Evolutionary conservation across 2,797 vertebrate genomes (phyloP).

Genomic region (Huso huso): DNA sequence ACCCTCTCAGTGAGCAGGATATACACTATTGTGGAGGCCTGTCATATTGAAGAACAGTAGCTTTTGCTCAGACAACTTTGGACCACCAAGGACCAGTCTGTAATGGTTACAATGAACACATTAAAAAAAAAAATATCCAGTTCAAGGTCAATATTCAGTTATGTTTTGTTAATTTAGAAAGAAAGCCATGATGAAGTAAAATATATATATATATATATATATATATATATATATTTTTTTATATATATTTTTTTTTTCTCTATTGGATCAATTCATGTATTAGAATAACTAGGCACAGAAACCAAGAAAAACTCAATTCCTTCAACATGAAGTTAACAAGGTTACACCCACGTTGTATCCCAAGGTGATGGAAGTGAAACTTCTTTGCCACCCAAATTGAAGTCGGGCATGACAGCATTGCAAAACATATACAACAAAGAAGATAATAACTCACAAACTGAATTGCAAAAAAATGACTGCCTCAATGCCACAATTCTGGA

Average conservation of each 20-base stretch:
- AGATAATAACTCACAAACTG: no score
- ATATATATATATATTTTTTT: not conserved
- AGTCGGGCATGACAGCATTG: no score
- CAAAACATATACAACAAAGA: no score
- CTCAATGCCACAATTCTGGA: not conserved
- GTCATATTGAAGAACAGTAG: no score
- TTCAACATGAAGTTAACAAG: slow-evolving; percentile 13
- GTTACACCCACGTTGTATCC: slow-evolving; percentile 7
- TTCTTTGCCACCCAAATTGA: no score
- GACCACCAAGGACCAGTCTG: no score
- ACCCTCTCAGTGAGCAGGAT: no score
- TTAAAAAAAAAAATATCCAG: no score
- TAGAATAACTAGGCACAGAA: not conserved
- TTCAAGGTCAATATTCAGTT: slow-evolving; percentile 13
- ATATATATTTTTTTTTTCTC: not conserved
- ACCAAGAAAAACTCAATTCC: slow-evolving; percentile 9
- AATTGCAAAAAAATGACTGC: not conserved
- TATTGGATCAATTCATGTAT: slow-evolving; percentile 9
- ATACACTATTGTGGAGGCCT: no score
- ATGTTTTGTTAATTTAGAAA: slow-evolving; percentile 4
- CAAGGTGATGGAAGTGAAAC: not conserved
- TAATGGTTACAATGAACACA: no score
- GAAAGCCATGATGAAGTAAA: slow-evolving; percentile 16
- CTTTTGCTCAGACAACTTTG: no score
- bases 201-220: slow-evolving; percentile 4